A percentile compares a stretch with the other conserved stretches of the same genome.
These are phyloP conservation scores for Lates japonicus DNA, from an alignment of 2,797 vertebrate genomes.

Conservation along the genomic window DNA sequence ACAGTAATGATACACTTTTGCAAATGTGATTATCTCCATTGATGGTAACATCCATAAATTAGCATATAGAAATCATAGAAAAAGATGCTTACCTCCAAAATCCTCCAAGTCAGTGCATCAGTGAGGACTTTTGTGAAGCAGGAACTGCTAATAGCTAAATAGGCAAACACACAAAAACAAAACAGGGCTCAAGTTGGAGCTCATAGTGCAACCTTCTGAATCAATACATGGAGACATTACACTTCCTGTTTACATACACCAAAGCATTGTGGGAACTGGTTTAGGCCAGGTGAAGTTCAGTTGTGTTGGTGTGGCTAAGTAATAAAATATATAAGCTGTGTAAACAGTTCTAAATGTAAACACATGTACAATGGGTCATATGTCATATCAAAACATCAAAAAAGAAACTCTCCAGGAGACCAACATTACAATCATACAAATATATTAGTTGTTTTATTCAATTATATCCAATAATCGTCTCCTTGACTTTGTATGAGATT, in stretches of 20 bases:
- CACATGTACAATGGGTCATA: not conserved
- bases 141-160: no score
- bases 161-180: not conserved
- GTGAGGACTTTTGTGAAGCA: no score
- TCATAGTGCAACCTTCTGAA: not conserved
- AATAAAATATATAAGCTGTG: not conserved
- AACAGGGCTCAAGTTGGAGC: not conserved
- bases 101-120: no score
- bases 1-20: no score
- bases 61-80: no score
- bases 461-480: constrained; percentile 89
- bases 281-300: not conserved
- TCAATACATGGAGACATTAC: not conserved
- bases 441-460: constrained; percentile 92
- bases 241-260: not conserved
- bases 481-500: constrained; percentile 86
- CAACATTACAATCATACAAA: constrained; percentile 89
- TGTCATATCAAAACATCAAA: not conserved
- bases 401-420: constrained; percentile 67
- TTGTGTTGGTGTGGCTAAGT: not conserved
- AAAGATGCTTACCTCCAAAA: no score
- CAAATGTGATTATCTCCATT: no score
- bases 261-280: not conserved
- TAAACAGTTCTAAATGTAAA: not conserved
- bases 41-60: no score